Evolutionary conservation across 2,888 invertebrate genomes (phyloP), one percentile per base, ranked within the genome.

Genomic region (Camptogramma bilineatum): DNA sequence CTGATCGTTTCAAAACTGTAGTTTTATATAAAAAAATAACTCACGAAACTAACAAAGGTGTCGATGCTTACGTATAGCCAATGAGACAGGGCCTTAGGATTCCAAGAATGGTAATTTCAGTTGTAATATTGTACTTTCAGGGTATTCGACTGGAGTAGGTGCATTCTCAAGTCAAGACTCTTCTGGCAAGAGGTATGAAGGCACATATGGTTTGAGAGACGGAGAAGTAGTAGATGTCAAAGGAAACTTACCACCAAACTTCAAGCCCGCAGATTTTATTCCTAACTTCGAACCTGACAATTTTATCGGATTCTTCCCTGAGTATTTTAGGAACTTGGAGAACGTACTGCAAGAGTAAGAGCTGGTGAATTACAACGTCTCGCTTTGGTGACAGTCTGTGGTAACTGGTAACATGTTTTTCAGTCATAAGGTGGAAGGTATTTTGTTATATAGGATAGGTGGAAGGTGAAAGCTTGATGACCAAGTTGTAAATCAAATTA

Each of bases 131-230:
- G 13, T 39, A 2, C 8, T 75, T 78, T 58, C 67, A 70, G 69
- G 56, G 18, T 66, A 44, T 68, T 61, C 75, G 64, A 73, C 75
- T 28, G 88, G 89, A 51, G 87, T 83, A 58, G 89, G 87, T 7
- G 84, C 82, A 7, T 91, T 76, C 76, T 75, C 89, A 1, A 91
- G 84, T 71, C 83, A 85, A 73, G 92, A 91, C 73, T 81, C 91
- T 1, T 39, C 80, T 4, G 93, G 93, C 68, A 84, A 86, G 75
- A 90, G 90, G 89, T 90, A 90, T 80, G 87, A 86, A 70, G 91
- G 91, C 19, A 88, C 88, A 62, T 92, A 87, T 78, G 83, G 80
- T 48, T 70, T 87, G 19, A 79, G 77, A 62, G 82, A 86, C 78
- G 86, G 84, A 34, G 69, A 79, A 55, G 72, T 82, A 19, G 75